Percentiles rank a stretch among this genome's conserved stretches.
Conservation (phyloP, 2,113 vertebrate species). For the Casuarius casuarius region DNA sequence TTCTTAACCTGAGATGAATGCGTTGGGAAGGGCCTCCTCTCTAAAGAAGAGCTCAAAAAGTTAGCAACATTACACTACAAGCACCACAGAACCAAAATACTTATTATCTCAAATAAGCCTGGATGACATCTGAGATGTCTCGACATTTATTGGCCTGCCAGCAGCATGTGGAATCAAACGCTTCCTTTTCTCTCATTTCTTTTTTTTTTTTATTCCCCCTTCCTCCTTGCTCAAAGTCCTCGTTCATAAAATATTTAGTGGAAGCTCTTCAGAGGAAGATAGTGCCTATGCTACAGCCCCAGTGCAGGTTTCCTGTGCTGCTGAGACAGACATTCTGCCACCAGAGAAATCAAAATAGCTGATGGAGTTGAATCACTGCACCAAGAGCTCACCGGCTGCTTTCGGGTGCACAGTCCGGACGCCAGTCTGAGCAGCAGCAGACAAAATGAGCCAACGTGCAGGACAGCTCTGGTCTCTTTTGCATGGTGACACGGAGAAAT, state of each 20-base stretch:
- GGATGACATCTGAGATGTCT: constrained; percentile 57
- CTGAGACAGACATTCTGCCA: constrained; percentile 39
- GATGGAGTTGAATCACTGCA: constrained; percentile 7
- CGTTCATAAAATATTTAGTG: constrained; percentile 69
- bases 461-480: neutral
- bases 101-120: constrained; percentile 64
- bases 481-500: neutral
- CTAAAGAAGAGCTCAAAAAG: constrained; percentile 39
- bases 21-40: neutral
- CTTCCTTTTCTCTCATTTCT: neutral
- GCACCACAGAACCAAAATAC: neutral
- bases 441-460: fast-evolving
- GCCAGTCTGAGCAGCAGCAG: fast-evolving
- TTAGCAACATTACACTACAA: constrained; percentile 20
- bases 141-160: constrained; percentile 56
- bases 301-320: constrained; percentile 16
- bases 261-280: constrained; percentile 52
- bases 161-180: constrained; percentile 37
- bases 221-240: constrained; percentile 32
- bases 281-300: constrained; percentile 22
- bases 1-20: neutral
- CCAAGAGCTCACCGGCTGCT: neutral
- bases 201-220: neutral
- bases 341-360: constrained; percentile 31
- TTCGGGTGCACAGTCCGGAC: neutral